Percentiles rank a stretch among this genome's conserved stretches.
Conservation (phyloP, 2,888 invertebrate genomes). For the Ditylenchus weischeri region DNA sequence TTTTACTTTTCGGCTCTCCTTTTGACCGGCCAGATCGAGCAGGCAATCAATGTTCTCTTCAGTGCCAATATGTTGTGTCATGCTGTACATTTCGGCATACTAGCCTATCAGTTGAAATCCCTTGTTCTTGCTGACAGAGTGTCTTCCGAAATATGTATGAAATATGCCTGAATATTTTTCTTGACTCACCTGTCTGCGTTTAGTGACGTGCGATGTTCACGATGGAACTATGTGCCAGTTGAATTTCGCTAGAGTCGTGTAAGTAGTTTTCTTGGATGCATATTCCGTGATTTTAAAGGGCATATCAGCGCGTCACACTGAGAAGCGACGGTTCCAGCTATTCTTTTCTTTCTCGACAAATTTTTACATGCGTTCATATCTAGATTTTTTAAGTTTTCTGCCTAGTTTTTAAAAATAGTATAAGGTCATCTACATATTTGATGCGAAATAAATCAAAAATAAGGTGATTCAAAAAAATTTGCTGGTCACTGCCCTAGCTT, state of each 20-base stretch:
- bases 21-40: constrained; percentile 54
- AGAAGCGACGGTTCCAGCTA: too few relatives aligned
- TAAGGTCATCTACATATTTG: too few relatives aligned
- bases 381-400: too few relatives aligned
- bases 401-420: too few relatives aligned
- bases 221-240: constrained; percentile 45
- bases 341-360: too few relatives aligned
- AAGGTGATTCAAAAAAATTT: too few relatives aligned
- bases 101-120: constrained; percentile 43
- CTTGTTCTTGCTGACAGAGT: constrained; percentile 38
- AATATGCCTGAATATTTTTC: not conserved
- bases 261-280: not conserved
- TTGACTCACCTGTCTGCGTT: constrained; percentile 18
- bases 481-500: too few relatives aligned
- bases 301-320: too few relatives aligned
- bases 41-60: constrained; percentile 48
- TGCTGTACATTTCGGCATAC: constrained; percentile 52
- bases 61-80: constrained; percentile 34
- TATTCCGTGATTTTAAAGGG: too few relatives aligned
- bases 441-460: too few relatives aligned
- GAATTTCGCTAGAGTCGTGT: constrained; percentile 51
- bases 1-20: constrained; percentile 52
- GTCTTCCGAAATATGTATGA: constrained; percentile 38
- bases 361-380: too few relatives aligned
- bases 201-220: constrained; percentile 43